phyloP scores from a whole-genome alignment of 2,888 invertebrate species.

The Dugesia japonica region DNA sequence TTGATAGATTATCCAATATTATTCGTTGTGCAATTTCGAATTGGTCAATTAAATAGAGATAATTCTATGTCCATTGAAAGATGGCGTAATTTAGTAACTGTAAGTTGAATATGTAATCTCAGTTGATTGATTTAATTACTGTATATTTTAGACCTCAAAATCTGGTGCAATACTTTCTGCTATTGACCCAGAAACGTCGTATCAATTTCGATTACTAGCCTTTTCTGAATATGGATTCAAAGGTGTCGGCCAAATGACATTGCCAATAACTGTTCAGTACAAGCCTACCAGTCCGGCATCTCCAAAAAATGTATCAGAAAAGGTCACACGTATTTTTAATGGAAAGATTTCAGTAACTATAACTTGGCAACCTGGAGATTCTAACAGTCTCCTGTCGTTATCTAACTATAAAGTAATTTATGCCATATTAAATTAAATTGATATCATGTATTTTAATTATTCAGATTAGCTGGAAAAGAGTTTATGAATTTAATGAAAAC shows the following conservation, averaged over 20 bases:
- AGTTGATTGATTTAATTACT: not conserved
- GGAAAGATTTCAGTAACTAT: not conserved
- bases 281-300: not conserved
- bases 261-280: not conserved
- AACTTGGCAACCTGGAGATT: not conserved
- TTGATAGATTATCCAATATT: not conserved
- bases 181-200: not conserved
- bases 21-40: not conserved
- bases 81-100: not conserved
- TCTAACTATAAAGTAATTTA: not conserved
- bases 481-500: conserved; percentile 1
- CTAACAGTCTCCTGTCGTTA: not conserved
- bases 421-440: not conserved
- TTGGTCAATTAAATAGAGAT: not conserved
- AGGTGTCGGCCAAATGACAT: not conserved
- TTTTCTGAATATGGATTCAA: not conserved
- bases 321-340: not conserved
- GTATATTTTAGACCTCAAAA: not conserved
- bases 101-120: not conserved
- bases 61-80: not conserved
- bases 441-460: not conserved
- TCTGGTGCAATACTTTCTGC: not conserved
- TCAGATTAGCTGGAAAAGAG: conserved; percentile 14
- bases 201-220: conserved; percentile 8
- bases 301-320: not conserved